A percentile compares a stretch with the other conserved stretches of the same genome.
These are phyloP conservation scores for Chiloscyllium plagiosum DNA, from an alignment of 2,113 vertebrate genomes.

Conservation along the genomic window DNA sequence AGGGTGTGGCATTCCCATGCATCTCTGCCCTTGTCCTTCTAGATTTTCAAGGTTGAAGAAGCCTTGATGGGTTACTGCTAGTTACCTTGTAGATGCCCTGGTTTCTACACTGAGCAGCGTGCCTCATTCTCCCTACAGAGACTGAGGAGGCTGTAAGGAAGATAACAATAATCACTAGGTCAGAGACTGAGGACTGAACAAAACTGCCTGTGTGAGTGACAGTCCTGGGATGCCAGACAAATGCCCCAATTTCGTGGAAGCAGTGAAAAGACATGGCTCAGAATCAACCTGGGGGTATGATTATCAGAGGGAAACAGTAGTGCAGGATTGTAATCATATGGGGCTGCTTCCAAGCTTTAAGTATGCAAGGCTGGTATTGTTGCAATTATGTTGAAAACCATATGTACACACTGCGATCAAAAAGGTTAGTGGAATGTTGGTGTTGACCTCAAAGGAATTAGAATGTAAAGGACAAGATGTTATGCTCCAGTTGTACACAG, in stretches of 20 bases:
- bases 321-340: background rate
- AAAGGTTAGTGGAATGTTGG: background rate
- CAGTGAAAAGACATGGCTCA: too few relatives aligned
- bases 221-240: background rate
- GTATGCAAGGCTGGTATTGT: background rate
- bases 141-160: background rate
- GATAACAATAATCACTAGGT: background rate
- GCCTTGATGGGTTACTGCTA: too few relatives aligned
- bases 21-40: too few relatives aligned
- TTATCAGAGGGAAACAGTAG: background rate
- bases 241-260: background rate
- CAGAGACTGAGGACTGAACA: background rate
- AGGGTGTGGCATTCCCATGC: too few relatives aligned
- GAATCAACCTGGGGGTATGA: background rate
- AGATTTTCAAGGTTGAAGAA: too few relatives aligned
- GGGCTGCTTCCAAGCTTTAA: background rate
- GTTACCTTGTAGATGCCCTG: too few relatives aligned
- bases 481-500: background rate
- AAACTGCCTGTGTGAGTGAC: background rate
- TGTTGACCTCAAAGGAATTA: background rate
- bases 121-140: background rate
- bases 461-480: background rate
- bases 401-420: background rate
- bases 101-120: too few relatives aligned
- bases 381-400: background rate